phyloP scores from a whole-genome alignment of 2,113 vertebrate species.

The Eptesicus fuscus region DNA sequence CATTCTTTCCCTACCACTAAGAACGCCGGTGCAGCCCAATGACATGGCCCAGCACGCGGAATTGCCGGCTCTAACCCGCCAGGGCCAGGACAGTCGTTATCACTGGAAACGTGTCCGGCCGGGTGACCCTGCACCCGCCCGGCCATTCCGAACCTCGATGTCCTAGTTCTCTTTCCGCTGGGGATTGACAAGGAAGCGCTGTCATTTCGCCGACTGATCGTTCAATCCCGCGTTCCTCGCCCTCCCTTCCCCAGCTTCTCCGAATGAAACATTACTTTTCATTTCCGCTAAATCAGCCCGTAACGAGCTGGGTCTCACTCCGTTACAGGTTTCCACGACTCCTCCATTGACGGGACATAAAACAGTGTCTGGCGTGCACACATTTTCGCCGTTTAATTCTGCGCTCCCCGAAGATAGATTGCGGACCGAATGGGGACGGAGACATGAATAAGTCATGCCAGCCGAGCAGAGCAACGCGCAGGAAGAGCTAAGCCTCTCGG shows the following conservation, averaged over 20 bases:
- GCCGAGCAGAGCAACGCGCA: constrained; percentile 55
- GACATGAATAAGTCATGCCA: constrained; percentile 69
- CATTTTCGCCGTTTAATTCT: constrained; percentile 72
- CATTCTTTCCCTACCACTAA: constrained; percentile 11
- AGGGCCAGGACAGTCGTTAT: background rate
- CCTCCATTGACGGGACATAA: constrained; percentile 58
- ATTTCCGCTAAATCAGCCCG: constrained; percentile 66
- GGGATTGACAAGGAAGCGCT: constrained; percentile 62
- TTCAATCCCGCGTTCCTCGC: constrained; percentile 67
- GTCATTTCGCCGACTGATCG: constrained; percentile 65
- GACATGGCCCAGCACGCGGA: background rate
- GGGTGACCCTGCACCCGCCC: constrained; percentile 53
- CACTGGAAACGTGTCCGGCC: constrained; percentile 34
- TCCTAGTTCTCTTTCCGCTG: constrained; percentile 66
- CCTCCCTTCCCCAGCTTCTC: constrained; percentile 68
- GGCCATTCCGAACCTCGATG: constrained; percentile 66
- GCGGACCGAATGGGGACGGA: constrained; percentile 63
- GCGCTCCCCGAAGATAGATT: constrained; percentile 56
- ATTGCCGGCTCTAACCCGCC: background rate
- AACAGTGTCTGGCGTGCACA: constrained; percentile 60
- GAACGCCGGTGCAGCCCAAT: background rate
- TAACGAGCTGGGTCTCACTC: constrained; percentile 63
- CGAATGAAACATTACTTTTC: constrained; percentile 60
- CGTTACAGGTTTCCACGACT: constrained; percentile 59
- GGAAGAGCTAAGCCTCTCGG: constrained; percentile 68